phyloP scores from a whole-genome alignment of 2,113 vertebrate genomes.

The Takifugu bimaculatus region DNA sequence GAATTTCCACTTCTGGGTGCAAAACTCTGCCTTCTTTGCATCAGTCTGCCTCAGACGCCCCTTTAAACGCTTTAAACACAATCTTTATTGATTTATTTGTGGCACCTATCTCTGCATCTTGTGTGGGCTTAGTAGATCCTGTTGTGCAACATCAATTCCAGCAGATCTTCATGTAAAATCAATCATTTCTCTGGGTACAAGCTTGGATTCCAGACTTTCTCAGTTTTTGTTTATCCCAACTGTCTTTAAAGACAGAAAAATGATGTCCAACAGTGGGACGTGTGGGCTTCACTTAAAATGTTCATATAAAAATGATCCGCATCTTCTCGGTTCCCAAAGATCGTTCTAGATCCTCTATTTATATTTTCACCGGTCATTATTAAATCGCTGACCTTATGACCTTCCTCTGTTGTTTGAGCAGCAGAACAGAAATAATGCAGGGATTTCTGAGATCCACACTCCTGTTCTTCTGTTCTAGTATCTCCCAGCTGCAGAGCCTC shows the following conservation, averaged over 20 bases:
- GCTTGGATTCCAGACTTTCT: constrained; percentile 3
- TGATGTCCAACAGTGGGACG: no score
- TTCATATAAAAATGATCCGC: no score
- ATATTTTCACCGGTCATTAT: no score
- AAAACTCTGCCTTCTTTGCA: no score
- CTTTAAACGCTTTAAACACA: no score
- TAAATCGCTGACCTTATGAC: no score
- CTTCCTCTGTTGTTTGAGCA: background rate
- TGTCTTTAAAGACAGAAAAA: background rate
- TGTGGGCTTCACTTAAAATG: no score
- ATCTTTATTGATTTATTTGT: background rate
- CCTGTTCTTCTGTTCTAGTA: constrained; percentile 36
- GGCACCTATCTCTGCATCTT: background rate
- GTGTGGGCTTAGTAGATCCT: background rate
- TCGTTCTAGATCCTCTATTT: no score
- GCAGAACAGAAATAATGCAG: constrained; percentile 23
- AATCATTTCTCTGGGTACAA: constrained; percentile 7
- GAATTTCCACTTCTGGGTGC: no score
- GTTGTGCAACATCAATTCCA: no score
- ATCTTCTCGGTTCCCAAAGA: no score
- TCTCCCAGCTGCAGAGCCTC: constrained; percentile 42
- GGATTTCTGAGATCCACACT: constrained; percentile 35
- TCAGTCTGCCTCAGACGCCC: no score
- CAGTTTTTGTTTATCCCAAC: constrained; percentile 29
- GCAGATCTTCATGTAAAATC: constrained; percentile 31